Conservation (phyloP, 2,888 invertebrate genomes). For the Chymomyza amoena region DNA sequence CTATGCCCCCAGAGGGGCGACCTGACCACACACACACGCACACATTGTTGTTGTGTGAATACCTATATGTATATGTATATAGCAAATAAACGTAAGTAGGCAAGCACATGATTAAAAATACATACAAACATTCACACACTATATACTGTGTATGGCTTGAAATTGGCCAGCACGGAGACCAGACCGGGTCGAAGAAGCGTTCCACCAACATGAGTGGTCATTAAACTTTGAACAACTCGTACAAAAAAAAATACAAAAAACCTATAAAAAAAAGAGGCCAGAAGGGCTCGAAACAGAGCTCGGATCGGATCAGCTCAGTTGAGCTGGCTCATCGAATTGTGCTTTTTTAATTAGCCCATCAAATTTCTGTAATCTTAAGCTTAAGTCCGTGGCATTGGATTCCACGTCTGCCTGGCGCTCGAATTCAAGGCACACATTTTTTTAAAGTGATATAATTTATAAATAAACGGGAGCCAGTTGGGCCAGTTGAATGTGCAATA, state of each 20-base stretch:
- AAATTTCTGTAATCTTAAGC: constrained; percentile 2
- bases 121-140: constrained; percentile 32
- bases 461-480: not conserved
- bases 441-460: not conserved
- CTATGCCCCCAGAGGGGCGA: constrained; percentile 61
- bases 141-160: not conserved
- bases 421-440: not conserved
- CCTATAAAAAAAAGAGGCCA: not conserved
- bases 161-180: not conserved
- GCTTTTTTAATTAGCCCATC: not conserved
- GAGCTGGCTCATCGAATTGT: constrained; percentile 1
- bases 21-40: constrained; percentile 17
- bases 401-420: not conserved
- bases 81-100: constrained; percentile 56
- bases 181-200: not conserved
- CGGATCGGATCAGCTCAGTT: not conserved
- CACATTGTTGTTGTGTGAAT: not conserved
- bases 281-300: not conserved
- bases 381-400: not conserved
- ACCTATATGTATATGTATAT: not conserved
- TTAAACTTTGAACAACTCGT: constrained; percentile 36
- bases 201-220: constrained; percentile 30
- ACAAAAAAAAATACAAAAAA: not conserved
- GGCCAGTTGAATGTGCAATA: not conserved
- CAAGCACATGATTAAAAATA: constrained; percentile 68